Evolutionary conservation across 2,113 vertebrate genomes (phyloP).

Genomic region (Phrynosoma platyrhinos): DNA sequence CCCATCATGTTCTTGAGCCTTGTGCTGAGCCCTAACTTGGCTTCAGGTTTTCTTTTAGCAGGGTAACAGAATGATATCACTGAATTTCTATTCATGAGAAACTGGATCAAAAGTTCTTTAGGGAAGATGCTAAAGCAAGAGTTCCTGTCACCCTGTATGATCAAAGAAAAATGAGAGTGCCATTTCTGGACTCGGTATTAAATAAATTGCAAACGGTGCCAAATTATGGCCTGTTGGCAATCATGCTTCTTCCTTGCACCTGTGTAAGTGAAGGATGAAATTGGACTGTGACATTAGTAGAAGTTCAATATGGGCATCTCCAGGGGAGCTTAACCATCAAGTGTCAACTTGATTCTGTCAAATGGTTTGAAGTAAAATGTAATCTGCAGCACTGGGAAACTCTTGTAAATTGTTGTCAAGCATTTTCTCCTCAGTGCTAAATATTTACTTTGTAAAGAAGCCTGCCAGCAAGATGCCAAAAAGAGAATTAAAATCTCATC

Average conservation of each 20-base stretch:
- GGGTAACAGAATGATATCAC: neutral
- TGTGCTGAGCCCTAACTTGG: neutral
- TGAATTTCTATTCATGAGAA: neutral
- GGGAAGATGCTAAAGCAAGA: constrained; percentile 14
- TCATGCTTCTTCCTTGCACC: neutral
- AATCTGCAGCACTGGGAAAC: constrained; percentile 8
- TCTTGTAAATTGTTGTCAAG: constrained; percentile 19
- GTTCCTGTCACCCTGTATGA: neutral
- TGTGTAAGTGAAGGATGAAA: neutral
- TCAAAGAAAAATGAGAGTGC: neutral
- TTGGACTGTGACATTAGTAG: neutral
- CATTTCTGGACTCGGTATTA: neutral
- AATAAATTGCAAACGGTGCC: neutral
- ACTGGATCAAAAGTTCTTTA: neutral
- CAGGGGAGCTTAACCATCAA: constrained; percentile 19
- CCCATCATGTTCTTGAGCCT: no score
- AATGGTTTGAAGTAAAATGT: neutral
- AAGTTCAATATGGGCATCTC: neutral
- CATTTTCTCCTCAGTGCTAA: neutral
- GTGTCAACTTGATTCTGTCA: constrained; percentile 13
- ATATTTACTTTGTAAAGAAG: constrained; percentile 4
- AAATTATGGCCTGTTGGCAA: neutral
- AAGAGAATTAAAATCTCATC: neutral
- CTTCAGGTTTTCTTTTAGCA: neutral
- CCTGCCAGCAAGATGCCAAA: neutral